Percentiles rank a stretch among this genome's conserved stretches.
phyloP scores from a whole-genome alignment of 2,888 invertebrate genomes.

The Acanthosepion esculentum region DNA sequence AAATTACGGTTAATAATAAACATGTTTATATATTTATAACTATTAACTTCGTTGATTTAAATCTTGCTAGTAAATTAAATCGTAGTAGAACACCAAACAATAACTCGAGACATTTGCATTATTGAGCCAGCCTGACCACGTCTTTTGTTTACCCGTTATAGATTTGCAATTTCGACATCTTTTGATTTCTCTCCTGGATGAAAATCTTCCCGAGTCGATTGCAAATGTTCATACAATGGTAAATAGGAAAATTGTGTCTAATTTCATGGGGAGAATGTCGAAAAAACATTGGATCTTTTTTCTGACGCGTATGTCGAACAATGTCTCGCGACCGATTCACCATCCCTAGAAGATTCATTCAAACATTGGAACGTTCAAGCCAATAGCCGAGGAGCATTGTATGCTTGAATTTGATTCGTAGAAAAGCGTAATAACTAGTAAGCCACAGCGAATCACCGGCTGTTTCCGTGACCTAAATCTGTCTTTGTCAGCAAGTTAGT shows the following conservation, averaged over 20 bases:
- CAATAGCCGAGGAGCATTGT: background rate
- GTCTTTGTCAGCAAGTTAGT: background rate
- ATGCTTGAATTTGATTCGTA: background rate
- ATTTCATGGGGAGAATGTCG: too few species aligned
- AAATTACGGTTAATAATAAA: background rate
- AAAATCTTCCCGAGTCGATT: background rate
- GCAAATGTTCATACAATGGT: background rate
- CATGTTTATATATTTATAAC: background rate
- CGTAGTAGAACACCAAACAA: background rate
- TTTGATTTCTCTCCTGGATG: background rate
- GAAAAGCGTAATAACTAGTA: background rate
- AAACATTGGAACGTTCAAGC: background rate
- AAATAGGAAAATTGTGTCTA: background rate
- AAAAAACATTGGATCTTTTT: slow-evolving; percentile 38
- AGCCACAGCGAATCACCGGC: background rate
- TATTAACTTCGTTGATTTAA: background rate
- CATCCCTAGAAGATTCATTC: background rate
- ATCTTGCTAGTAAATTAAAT: background rate
- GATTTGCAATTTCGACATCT: background rate
- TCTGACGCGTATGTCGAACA: slow-evolving; percentile 34
- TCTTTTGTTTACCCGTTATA: background rate
- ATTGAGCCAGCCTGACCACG: slow-evolving; percentile 9
- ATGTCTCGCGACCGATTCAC: slow-evolving; percentile 6
- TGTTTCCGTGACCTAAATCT: background rate
- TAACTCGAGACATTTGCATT: background rate